phyloP scores from a whole-genome alignment of 92 coral and sea anemone species.

The Anthopleura xanthogrammica region DNA sequence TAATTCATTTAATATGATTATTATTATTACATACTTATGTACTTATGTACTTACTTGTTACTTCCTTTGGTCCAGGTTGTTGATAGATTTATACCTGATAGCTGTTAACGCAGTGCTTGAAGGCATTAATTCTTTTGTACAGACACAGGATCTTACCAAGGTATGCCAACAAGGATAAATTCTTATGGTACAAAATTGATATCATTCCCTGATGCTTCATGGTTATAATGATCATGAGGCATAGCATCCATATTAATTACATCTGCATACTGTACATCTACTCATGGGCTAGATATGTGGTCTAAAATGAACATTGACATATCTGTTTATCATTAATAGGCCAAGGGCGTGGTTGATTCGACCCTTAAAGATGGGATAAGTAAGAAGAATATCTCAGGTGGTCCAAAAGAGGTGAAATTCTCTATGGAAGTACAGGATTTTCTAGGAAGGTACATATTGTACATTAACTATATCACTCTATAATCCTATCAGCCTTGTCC shows the following conservation, averaged over 20 bases:
- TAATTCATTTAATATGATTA: background rate
- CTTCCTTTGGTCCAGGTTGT: constrained; percentile 46
- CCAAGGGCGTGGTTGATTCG: constrained; percentile 41
- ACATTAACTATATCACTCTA: too few species aligned
- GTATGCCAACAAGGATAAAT: background rate
- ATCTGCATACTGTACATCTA: too few species aligned
- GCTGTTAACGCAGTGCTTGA: constrained; percentile 65
- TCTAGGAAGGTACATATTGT: constrained; percentile 60
- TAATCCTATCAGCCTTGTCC: too few species aligned
- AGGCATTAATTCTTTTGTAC: constrained; percentile 57
- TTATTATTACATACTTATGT: too few species aligned
- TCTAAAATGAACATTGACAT: too few species aligned
- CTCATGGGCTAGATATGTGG: too few species aligned
- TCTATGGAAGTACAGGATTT: constrained; percentile 56
- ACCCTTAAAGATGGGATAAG: constrained; percentile 52
- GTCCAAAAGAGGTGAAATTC: constrained; percentile 53
- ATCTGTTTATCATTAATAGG: constrained; percentile 31
- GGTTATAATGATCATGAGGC: too few species aligned
- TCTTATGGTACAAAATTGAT: too few species aligned
- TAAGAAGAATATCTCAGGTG: constrained; percentile 37
- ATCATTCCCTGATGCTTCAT: too few species aligned
- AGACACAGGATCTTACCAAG: constrained; percentile 33
- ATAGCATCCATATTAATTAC: too few species aligned
- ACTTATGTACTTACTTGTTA: background rate
- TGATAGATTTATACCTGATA: constrained; percentile 68